Conservation (phyloP, 2,888 invertebrate genomes). For the Timandra comae region DNA sequence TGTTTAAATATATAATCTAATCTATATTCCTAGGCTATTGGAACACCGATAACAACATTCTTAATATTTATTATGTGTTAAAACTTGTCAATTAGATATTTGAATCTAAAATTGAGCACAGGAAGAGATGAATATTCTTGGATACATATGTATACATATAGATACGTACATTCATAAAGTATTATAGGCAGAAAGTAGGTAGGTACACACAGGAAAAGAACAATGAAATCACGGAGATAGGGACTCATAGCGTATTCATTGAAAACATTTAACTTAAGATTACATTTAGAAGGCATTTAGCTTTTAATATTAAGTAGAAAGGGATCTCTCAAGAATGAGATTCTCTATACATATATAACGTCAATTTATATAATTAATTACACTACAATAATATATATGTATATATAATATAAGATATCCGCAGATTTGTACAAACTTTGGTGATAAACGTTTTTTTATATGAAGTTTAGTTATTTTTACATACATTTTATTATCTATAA, state of each 20-base stretch:
- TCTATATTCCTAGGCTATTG: conserved; percentile 4
- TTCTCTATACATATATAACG: conserved; percentile 33
- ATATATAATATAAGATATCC: conserved; percentile 12
- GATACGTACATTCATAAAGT: background rate
- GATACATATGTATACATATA: background rate
- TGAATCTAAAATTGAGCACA: conserved; percentile 13
- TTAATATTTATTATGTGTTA: conserved; percentile 6
- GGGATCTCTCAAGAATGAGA: conserved; percentile 34
- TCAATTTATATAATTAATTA: conserved; percentile 26
- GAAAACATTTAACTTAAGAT: conserved; percentile 15
- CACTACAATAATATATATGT: too few relatives aligned
- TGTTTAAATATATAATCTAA: background rate
- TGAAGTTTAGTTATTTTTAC: conserved; percentile 21
- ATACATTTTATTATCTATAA: conserved; percentile 18
- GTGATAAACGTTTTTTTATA: conserved; percentile 15
- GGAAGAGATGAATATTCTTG: background rate
- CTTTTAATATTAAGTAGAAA: conserved; percentile 23
- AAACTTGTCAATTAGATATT: conserved; percentile 5
- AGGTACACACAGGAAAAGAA: background rate
- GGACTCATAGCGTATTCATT: background rate
- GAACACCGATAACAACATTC: conserved; percentile 13
- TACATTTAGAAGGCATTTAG: conserved; percentile 28
- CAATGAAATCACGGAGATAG: background rate
- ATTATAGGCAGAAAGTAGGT: background rate
- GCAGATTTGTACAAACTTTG: conserved; percentile 23